Percentiles rank a stretch among this genome's conserved stretches.
Conservation (phyloP, 2,797 vertebrate genomes). For the Oceanodroma leucorhoa region DNA sequence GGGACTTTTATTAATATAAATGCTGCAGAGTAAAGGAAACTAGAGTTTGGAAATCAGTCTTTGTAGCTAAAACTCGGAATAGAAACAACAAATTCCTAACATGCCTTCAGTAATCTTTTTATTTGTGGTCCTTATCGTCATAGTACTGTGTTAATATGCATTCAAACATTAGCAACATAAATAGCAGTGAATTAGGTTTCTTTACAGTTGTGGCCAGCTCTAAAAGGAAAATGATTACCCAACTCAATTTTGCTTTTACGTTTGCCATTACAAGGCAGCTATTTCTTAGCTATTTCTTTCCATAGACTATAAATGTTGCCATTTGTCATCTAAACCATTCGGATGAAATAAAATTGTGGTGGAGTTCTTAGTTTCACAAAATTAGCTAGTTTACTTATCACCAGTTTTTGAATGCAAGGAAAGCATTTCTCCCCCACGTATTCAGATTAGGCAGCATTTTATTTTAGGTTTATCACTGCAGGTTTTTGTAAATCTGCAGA, state of each 20-base stretch:
- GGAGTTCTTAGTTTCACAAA: constrained; percentile 13
- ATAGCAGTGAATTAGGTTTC: not conserved
- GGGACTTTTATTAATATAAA: not conserved
- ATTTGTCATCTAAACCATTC: not conserved
- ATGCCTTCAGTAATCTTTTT: not conserved
- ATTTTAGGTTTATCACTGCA: not conserved
- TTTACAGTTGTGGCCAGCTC: not conserved
- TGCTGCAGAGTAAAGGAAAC: not conserved
- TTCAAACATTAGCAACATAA: not conserved
- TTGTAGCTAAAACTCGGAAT: not conserved
- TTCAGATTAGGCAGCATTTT: not conserved
- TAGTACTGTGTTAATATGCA: not conserved
- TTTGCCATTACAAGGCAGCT: not conserved
- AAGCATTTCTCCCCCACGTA: not conserved
- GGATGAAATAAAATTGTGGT: not conserved
- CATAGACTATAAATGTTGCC: not conserved
- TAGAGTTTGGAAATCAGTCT: not conserved
- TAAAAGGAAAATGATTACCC: not conserved
- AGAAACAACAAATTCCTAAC: not conserved
- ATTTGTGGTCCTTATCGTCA: not conserved
- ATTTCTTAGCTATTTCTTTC: not conserved
- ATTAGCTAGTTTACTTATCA: not conserved
- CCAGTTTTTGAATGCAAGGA: not conserved
- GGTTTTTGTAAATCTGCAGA: not conserved
- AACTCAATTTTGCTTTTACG: not conserved